Base-by-base conservation (phyloP, 2,888 invertebrate species). In the Hydrotaea diabolus region DNA sequence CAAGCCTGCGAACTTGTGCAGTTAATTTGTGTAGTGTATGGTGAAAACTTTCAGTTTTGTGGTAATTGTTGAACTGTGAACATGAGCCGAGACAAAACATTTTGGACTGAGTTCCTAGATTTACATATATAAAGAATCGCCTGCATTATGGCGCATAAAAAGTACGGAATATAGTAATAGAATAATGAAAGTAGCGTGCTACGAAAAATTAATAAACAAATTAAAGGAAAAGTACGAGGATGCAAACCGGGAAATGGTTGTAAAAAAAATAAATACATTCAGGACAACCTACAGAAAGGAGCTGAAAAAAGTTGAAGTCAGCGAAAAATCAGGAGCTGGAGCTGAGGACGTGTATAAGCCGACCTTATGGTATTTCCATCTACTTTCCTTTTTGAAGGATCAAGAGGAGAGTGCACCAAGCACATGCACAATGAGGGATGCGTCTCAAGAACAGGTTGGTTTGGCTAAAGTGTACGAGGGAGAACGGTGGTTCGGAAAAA, bases 241-340 rank as follows among this genome's bases (percentile, higher is more conserved):
- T 13, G 43, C 43, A 13, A 15, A 43, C 15, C 9, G 15, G 15
- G 53, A 53, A 8, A 17, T 7, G 9, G 53, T 53, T n/a, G 15
- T 8, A 59, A 59, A 59, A 59, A 59, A 59, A 59, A 59, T 26
- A 21, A 59, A 59, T 59, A 23, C 15, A 7, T 59, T 59, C 3
- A 19, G 59, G 5, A 23, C 13, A 7, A 23, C n/a, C 26, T 62
- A 62, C 31, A 62, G 62, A 15, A 26, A 26, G 17, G 62, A 62
- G 17, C 19, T 62, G 31, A 62, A 62, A 62, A 62, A 62, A 31
- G 36, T 62, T 2, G 4, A 8, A 2, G 4, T 11, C 7, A 31
- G 15, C 15, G 13, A 2, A 62, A 62, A 31, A 62, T 62, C 62
- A 26, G 62, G 62, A 31, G 26, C 31, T 15, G 62, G 62, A 7